A percentile compares a stretch with the other conserved stretches of the same genome.
phyloP scores from a whole-genome alignment of 2,113 vertebrate species.

The Chaetura pelagica region DNA sequence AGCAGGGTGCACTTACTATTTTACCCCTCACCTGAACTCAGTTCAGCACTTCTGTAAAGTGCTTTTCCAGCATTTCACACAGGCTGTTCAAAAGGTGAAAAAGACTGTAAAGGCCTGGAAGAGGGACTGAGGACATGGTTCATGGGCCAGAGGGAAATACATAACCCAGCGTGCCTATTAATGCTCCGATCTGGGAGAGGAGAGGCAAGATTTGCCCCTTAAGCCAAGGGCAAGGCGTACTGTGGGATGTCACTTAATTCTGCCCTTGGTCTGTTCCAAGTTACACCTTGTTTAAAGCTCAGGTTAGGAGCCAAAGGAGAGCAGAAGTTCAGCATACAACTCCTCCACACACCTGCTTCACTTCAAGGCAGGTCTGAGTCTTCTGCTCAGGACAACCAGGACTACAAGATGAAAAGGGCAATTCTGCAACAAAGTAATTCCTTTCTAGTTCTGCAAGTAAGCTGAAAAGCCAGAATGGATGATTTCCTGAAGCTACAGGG shows the following conservation, averaged over 20 bases:
- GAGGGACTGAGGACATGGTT: not conserved
- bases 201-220: not conserved
- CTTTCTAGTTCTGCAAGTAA: too few species aligned
- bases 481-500: not conserved
- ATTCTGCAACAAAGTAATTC: not conserved
- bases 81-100: too few species aligned
- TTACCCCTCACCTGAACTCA: not conserved
- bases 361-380: not conserved
- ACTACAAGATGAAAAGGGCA: not conserved
- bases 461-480: not conserved
- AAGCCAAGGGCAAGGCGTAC: not conserved
- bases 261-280: not conserved
- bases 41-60: not conserved
- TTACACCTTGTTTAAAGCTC: not conserved
- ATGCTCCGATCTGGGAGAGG: not conserved
- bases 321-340: not conserved
- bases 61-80: not conserved
- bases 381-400: not conserved
- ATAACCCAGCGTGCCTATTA: not conserved
- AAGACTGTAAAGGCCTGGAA: not conserved
- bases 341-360: too few species aligned
- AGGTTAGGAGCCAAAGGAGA: not conserved
- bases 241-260: not conserved
- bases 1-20: not conserved
- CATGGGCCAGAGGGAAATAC: too few species aligned